Conservation (phyloP, 2,888 invertebrate species). For the Parnassius apollo region DNA sequence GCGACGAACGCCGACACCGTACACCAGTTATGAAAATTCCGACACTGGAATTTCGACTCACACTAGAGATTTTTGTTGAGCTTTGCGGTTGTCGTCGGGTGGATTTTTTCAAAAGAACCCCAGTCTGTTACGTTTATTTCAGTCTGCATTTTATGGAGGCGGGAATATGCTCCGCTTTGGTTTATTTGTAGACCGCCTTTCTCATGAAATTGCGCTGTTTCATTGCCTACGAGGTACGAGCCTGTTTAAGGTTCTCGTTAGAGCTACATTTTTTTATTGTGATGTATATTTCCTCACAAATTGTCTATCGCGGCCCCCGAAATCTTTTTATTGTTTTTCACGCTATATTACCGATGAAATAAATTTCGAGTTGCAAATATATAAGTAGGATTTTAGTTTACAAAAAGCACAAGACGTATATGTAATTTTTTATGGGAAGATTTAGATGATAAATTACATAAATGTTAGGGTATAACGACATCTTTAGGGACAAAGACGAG, state of each 20-base stretch:
- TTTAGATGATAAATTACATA: not conserved
- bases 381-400: too few species aligned
- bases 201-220: slow-evolving; percentile 78
- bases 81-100: slow-evolving; percentile 70
- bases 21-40: slow-evolving; percentile 78
- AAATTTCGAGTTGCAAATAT: not conserved
- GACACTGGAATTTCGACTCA: slow-evolving; percentile 69
- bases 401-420: too few species aligned
- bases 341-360: slow-evolving; percentile 28
- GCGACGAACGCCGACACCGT: slow-evolving; percentile 34
- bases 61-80: slow-evolving; percentile 76
- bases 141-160: slow-evolving; percentile 74
- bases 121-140: slow-evolving; percentile 74
- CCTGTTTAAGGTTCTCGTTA: slow-evolving; percentile 74
- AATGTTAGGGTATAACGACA: not conserved
- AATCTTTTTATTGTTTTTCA: slow-evolving; percentile 47
- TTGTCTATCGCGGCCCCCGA: slow-evolving; percentile 48
- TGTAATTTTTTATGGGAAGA: not conserved
- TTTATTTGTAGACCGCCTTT: slow-evolving; percentile 75
- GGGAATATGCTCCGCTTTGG: slow-evolving; percentile 76
- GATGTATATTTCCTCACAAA: slow-evolving; percentile 60
- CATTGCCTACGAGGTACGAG: slow-evolving; percentile 65
- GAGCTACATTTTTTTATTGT: slow-evolving; percentile 67
- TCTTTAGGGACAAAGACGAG: not conserved
- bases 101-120: slow-evolving; percentile 70